phyloP scores from a whole-genome alignment of 37 sponge, comb jelly and placozoan species.

The Beroe ovata region DNA sequence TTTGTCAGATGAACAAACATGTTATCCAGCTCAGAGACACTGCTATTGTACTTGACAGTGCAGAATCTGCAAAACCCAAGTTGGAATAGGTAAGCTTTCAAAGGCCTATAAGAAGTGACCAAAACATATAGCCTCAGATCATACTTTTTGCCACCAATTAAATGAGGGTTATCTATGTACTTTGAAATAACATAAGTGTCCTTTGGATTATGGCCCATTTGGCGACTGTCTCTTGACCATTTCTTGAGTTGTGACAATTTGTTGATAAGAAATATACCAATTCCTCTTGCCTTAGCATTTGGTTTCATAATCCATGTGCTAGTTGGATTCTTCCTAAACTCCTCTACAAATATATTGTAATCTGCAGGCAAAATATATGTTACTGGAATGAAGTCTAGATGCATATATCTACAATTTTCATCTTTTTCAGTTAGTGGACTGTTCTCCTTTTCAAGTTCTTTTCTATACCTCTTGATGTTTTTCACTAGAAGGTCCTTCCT shows the following conservation, averaged over 20 bases:
- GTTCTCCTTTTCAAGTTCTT: conserved; percentile 91
- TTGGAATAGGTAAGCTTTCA: conserved; percentile 90
- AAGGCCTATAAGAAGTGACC: conserved; percentile 89
- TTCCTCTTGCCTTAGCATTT: conserved; percentile 92
- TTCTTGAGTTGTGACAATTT: conserved; percentile 96
- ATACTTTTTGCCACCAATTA: conserved; percentile 98
- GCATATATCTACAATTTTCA: conserved; percentile 81
- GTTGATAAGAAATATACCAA: conserved; percentile 96
- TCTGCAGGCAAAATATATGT: conserved; percentile 94
- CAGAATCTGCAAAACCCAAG: conserved; percentile 98
- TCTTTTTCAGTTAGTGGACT: conserved; percentile 90
- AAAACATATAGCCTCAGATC: conserved; percentile 95
- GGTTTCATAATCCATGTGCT: conserved; percentile 98
- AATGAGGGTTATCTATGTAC: conserved; percentile 92
- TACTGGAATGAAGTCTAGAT: conserved; percentile 90
- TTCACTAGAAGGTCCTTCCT: conserved; percentile 94
- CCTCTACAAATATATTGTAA: conserved; percentile 97
- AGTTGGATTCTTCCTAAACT: conserved; percentile 88
- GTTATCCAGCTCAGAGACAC: conserved; percentile 86
- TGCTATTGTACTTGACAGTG: conserved; percentile 90
- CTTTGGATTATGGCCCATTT: conserved; percentile 71
- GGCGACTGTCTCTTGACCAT: conserved; percentile 87
- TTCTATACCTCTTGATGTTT: conserved; percentile 94
- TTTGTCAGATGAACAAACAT: conserved; percentile 97
- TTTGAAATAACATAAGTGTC: conserved; percentile 93